These are phyloP conservation scores for Ernsta delagoae DNA, from an alignment of 2,888 invertebrate species.

Conservation along the genomic window DNA sequence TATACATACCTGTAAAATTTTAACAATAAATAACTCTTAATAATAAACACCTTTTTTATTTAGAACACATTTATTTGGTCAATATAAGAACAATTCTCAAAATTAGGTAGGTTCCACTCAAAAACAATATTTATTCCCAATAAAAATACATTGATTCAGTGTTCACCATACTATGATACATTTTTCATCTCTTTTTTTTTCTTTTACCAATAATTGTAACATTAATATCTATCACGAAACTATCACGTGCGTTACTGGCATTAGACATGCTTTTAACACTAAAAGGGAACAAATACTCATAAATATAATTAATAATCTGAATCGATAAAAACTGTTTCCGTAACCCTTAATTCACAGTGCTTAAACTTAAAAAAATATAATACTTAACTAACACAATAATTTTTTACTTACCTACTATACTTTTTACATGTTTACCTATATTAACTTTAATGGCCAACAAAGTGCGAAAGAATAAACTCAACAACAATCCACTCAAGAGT, in stretches of 20 bases:
- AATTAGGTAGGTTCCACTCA: conserved; percentile 77
- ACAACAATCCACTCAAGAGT: conserved; percentile 74
- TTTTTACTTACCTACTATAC: not conserved
- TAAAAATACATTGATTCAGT: conserved; percentile 42
- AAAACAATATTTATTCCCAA: conserved; percentile 61
- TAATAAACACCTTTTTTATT: conserved; percentile 58
- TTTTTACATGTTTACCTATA: conserved; percentile 40
- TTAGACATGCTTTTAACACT: conserved; percentile 75
- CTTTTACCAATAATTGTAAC: conserved; percentile 43
- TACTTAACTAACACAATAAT: no score
- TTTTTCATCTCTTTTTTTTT: conserved; percentile 40
- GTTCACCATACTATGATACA: conserved; percentile 47
- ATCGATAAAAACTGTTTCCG: conserved; percentile 52
- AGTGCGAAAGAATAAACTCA: conserved; percentile 70
- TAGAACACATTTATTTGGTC: conserved; percentile 85
- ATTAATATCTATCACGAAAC: conserved; percentile 73
- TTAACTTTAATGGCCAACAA: conserved; percentile 72
- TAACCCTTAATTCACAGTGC: conserved; percentile 72
- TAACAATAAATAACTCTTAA: conserved; percentile 48
- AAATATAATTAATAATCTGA: conserved; percentile 55
- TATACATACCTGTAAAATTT: conserved; percentile 38
- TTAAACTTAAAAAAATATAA: conserved; percentile 59
- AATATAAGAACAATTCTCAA: conserved; percentile 75
- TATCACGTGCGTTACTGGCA: conserved; percentile 81
- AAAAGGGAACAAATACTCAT: conserved; percentile 60